phyloP scores from a whole-genome alignment of 2,797 vertebrate species.

The Sebastiscus albofasciatus region DNA sequence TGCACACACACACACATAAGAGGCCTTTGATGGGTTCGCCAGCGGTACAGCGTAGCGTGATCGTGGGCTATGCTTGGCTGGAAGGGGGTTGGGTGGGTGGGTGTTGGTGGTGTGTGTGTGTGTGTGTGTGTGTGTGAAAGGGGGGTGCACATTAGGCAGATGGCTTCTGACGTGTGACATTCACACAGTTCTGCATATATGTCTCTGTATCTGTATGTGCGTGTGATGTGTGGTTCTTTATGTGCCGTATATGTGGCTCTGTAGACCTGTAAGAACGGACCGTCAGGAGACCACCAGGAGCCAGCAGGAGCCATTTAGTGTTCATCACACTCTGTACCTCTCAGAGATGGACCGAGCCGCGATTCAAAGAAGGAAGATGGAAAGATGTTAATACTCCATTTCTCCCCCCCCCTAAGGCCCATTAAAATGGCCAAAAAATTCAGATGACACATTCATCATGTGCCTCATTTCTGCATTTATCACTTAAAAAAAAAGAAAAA shows the following conservation, averaged over 20 bases:
- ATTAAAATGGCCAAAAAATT: background rate
- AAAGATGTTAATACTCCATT: constrained; percentile 19
- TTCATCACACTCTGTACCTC: constrained; percentile 25
- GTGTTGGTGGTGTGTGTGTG: constrained; percentile 18
- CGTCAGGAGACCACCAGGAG: constrained; percentile 7
- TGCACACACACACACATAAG: constrained; percentile 22
- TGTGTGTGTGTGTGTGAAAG: background rate
- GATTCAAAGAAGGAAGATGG: constrained; percentile 19
- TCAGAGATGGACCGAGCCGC: constrained; percentile 21
- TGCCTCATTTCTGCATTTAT: constrained; percentile 12
- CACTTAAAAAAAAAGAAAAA: background rate
- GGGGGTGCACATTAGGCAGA: constrained; percentile 61
- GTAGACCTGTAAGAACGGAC: constrained; percentile 7
- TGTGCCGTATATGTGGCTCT: constrained; percentile 9
- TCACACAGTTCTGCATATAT: constrained; percentile 18
- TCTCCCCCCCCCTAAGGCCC: background rate
- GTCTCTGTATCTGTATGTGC: background rate
- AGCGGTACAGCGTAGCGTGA: constrained; percentile 56
- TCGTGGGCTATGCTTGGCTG: constrained; percentile 59
- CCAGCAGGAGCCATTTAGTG: constrained; percentile 56
- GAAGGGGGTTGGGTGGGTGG: constrained; percentile 66
- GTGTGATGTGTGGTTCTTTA: background rate
- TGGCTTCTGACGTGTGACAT: constrained; percentile 58
- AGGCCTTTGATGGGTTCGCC: constrained; percentile 71
- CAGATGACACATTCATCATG: constrained; percentile 2